Evolutionary conservation across 1,140 invertebrate species (phyloP), one percentile per base, ranked within the genome.

Genomic region (Drosophila ananassae): DNA sequence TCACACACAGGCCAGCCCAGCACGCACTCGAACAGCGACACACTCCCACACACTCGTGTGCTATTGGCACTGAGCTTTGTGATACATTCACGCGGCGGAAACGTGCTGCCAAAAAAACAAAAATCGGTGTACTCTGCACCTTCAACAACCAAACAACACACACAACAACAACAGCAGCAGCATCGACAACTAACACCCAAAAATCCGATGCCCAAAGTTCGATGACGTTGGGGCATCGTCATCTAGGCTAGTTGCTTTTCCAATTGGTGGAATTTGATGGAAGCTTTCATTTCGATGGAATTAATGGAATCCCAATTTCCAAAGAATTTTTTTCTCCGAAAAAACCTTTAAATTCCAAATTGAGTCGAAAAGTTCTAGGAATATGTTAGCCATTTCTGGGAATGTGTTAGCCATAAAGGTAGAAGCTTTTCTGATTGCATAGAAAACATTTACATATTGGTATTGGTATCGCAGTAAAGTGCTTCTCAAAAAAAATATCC

Each of bases 21-120:
- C 25, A 28, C 30, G 28, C 25, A 71, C n/a, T 3, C n/a, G 13
- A 44, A 44, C 2, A 10, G 13, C 6, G 28, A 48, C 34, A 58
- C 60, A 66, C 59, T 22, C 44, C 52, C 69, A 51, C 61, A 75
- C 53, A 76, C 51, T 7, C 34, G 55, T 54, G 34, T 28, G 44
- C 41, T 52, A 44, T 75, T 56, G 68, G 58, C 68, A 52, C 71
- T 22, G 46, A 61, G 73, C 53, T 58, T 66, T 74, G 54, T 54
- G 62, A 56, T 53, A 52, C 34, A 67, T 67, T 76, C 73, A 76
- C 73, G 72, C 73, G 73, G 72, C 73, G 63, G 41, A 76, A 76
- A 76, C 73, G 73, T 76, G 73, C 73, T 75, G 73, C 61, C 73
- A 46, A 69, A 30, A 64, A 75, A 58, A 52, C 39, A 75, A 53